These are phyloP conservation scores for Atta cephalotes DNA, from an alignment of 1,140 invertebrate species.

Conservation along the genomic window DNA sequence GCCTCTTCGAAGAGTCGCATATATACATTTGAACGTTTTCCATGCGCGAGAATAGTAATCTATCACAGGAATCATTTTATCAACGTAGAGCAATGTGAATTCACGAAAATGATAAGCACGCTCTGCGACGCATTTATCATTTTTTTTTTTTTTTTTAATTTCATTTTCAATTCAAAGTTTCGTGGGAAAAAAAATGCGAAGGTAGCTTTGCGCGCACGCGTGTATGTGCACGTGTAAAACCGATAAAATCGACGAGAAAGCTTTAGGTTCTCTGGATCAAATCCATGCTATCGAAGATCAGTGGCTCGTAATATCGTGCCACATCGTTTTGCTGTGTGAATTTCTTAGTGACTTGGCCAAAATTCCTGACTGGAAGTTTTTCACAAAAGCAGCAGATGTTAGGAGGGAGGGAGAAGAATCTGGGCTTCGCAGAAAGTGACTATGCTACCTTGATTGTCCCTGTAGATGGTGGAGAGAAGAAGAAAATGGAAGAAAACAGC, in stretches of 20 bases:
- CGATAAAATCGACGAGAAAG: conserved; percentile 16
- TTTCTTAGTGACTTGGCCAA: conserved; percentile 73
- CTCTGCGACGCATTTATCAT: not conserved
- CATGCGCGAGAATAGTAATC: conserved; percentile 16
- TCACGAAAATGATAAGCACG: conserved; percentile 33
- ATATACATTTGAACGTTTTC: conserved; percentile 30
- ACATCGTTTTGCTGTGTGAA: conserved; percentile 66
- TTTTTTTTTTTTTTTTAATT: not conserved
- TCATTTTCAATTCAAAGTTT: not conserved
- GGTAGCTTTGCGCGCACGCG: conserved; percentile 54
- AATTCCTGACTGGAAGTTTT: conserved; percentile 69
- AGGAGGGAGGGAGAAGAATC: conserved; percentile 76
- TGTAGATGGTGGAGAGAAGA: conserved; percentile 86
- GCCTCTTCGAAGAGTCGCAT: conserved; percentile 21
- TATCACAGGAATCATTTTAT: conserved; percentile 35
- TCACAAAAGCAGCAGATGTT: conserved; percentile 68
- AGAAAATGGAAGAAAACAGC: conserved; percentile 84
- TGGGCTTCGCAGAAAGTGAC: conserved; percentile 81
- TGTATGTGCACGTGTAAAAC: conserved; percentile 16
- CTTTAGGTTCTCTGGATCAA: conserved; percentile 62
- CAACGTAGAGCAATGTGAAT: conserved; percentile 10
- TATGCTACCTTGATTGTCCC: conserved; percentile 87
- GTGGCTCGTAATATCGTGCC: conserved; percentile 42
- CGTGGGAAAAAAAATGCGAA: conserved; percentile 28
- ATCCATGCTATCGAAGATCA: conserved; percentile 66